Percentiles rank a stretch among this genome's conserved stretches.
Conservation (phyloP, 1,140 invertebrate genomes). For the Ceratosolen fusciceps region DNA sequence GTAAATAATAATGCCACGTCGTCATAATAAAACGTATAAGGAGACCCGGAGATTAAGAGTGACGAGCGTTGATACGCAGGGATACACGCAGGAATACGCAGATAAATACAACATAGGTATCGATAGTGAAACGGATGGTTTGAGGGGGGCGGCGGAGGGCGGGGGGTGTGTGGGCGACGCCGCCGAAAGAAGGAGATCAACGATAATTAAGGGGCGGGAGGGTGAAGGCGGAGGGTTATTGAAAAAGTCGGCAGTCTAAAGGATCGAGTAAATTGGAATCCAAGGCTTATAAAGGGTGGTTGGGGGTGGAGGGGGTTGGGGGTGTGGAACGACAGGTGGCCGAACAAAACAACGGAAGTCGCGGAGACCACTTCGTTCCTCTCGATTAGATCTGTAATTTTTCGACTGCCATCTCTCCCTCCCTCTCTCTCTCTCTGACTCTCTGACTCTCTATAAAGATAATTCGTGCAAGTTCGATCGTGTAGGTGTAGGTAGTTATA, state of each 20-base stretch:
- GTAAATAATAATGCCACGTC: too few relatives aligned
- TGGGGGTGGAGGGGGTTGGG: not conserved
- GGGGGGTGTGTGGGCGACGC: too few relatives aligned
- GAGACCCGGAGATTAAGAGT: too few relatives aligned
- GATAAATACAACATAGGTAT: not conserved
- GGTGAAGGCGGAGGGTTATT: not conserved
- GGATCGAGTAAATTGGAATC: slow-evolving; percentile 25
- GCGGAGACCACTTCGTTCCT: not conserved
- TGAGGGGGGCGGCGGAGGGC: too few relatives aligned
- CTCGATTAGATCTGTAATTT: slow-evolving; percentile 34
- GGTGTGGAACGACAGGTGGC: slow-evolving; percentile 5
- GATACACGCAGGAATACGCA: too few relatives aligned
- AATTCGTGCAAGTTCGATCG: not conserved
- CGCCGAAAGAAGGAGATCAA: slow-evolving; percentile 9
- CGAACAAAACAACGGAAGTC: slow-evolving; percentile 44
- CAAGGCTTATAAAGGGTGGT: slow-evolving; percentile 13
- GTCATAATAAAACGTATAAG: too few relatives aligned
- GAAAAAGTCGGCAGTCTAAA: slow-evolving; percentile 1
- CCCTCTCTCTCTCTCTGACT: not conserved
- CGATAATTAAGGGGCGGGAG: slow-evolving; percentile 6
- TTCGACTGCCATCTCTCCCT: not conserved
- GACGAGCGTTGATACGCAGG: too few relatives aligned
- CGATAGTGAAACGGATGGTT: not conserved
- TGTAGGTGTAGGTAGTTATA: not conserved
- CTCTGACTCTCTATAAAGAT: too few relatives aligned